Base-by-base conservation (phyloP, 2,888 invertebrate genomes). In the Drosophila subquinaria region DNA sequence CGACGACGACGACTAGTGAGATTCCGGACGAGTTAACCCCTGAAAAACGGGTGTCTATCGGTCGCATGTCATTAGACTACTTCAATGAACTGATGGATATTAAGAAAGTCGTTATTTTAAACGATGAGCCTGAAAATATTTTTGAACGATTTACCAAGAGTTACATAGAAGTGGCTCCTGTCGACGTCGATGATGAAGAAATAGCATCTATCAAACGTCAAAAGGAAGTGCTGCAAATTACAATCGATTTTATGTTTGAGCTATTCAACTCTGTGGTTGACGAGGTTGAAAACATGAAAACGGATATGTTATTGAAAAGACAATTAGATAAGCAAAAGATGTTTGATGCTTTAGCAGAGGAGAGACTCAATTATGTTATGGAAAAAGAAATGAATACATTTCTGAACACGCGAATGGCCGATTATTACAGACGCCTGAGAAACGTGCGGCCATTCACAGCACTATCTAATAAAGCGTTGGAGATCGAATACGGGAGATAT, bases 381-480 rank as follows among this genome's bases (percentile, higher is more conserved):
- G 72, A 76, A 42, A 69, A 11, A 5, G 51, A 62, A 1, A 0
- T 56, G 0, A 74, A 69, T 30, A 1, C 0, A 0, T 68, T 76
- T 10, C 68, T 92, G 0, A 82, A 85, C 69, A 0, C 48, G 0
- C 90, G 90, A 45, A 57, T 80, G 5, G 43, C 61, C 3, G 91
- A 91, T 0, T 89, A 88, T 66, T 92, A 73, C 55, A 89, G 85
- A 2, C 88, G 91, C 0, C 66, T 73, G 36, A 88, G 75, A 30
- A 75, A 81, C 27, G 33, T 17, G 4, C 87, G 92, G 1, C 72
- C 72, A 0, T 71, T 92, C 6, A 6, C 13, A 0, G 15, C 0
- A 0, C 20, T 82, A 1, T 0, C 38, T 8, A 1, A 27, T 2
- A 11, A 5, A 17, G 0, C 2, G 10, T 1, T 1, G 13, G n/a